Base-by-base conservation (phyloP, 2,888 invertebrate genomes). In the Thelaira solivaga region DNA sequence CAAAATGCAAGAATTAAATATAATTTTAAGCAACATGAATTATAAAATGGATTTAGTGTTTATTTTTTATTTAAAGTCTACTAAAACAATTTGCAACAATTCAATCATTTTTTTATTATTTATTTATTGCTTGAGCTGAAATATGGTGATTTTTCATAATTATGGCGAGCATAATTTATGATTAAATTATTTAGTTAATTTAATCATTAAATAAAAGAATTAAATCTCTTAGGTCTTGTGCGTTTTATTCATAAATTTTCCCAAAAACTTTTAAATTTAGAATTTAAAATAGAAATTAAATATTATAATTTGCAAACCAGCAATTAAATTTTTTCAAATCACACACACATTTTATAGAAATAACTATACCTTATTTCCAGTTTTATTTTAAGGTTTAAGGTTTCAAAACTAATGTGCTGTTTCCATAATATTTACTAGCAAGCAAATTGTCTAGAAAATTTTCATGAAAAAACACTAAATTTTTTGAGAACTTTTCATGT, bases 201-300 rank as follows among this genome's bases (percentile, higher is more conserved):
- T 47, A 6, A 26, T 34, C 16, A 43, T 10, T 16, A 5, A 47
- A 61, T 10, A 53, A 71, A 71, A 45, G n/a, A n/a, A n/a, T n/a
- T n/a, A n/a, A n/a, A n/a, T n/a, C n/a, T n/a, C n/a, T n/a, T n/a
- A n/a, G n/a, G n/a, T n/a, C n/a, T n/a, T n/a, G n/a, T n/a, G 62
- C 53, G 26, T 72, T 62, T 43, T 51, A 43, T 18, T 43, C 61
- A 61, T 51, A 51, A 13, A 53, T 36, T 55, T 16, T 31, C 31
- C 4, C 18, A 1, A 13, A 20, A 2, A 20, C 4, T 51, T 20
- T 13, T 8, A n/a, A n/a, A n/a, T n/a, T n/a, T n/a, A n/a, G n/a
- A n/a, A n/a, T n/a, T n/a, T n/a, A 1, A 10, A 20, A 43, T 31
- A 31, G 24, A 16, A 53, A 43, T 45, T 47, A 18, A 4, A n/a